Evolutionary conservation across 2,797 vertebrate genomes (phyloP).

Genomic region (Eulemur coronatus): DNA sequence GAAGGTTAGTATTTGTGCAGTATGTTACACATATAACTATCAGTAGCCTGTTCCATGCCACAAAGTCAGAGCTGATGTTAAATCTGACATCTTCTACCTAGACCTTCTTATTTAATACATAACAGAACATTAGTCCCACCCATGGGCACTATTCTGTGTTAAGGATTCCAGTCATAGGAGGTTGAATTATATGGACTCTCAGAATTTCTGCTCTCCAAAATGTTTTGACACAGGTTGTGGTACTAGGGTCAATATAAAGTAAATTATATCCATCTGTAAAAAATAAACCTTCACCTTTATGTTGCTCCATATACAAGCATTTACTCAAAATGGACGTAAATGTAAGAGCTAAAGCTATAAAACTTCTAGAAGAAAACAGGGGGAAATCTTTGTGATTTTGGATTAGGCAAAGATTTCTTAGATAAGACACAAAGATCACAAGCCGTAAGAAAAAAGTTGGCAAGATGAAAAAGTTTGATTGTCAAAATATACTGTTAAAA

Average conservation of each 20-base stretch:
- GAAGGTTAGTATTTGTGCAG: no score
- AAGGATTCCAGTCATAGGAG: not conserved
- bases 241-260: not conserved
- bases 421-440: not conserved
- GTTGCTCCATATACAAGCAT: fast-evolving
- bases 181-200: fast-evolving
- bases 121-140: not conserved
- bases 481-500: not conserved
- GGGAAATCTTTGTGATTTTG: not conserved
- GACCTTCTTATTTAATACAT: not conserved
- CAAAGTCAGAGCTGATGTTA: not conserved
- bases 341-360: not conserved
- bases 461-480: not conserved
- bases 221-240: not conserved
- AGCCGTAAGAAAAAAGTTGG: not conserved
- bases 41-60: no score
- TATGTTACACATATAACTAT: fast-evolving
- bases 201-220: not conserved
- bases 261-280: not conserved
- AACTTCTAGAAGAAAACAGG: not conserved
- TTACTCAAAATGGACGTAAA: not conserved
- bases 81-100: not conserved
- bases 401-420: not conserved
- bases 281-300: not conserved
- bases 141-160: not conserved